Base-by-base conservation (phyloP, 2,888 invertebrate species). In the Vannuccia rotundouncinata region DNA sequence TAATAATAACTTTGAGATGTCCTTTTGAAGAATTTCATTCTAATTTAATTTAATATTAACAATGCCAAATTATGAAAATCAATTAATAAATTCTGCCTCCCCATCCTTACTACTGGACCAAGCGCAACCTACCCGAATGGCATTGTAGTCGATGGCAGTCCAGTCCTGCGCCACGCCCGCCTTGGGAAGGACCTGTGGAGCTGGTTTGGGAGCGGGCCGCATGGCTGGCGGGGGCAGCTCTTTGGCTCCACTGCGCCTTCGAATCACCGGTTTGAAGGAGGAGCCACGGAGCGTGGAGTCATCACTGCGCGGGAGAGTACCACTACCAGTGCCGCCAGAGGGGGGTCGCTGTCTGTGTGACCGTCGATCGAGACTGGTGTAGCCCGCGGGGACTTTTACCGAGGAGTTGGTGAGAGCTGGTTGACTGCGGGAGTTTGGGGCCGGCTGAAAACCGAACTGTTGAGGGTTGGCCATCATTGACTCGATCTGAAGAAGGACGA, bases 141-240 rank as follows among this genome's bases (percentile, higher is more conserved):
- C 66, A 66, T 66, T 66, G 25, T 66, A 66, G 66, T 66, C 66
- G 5, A 66, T 66, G 25, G 66, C 5, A 27, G 66, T 22, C 66
- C 66, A 66, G 22, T 66, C 66, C 22, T 66, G 66, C 66, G 25
- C 66, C 2, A 66, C 22, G 2, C 66, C 66, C 17, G 66, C 2
- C 25, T 66, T 66, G 17, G 66, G 66, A 17, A 66, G 2, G 2
- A 66, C 66, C 66, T 5, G 66, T 5, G 66, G 10, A 22, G 66
- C 66, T 2, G 66, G 66, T 27, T 66, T 66, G 66, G 66, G 66
- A 5, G 66, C 17, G 10, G 66, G 66, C 5, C 66, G 66, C 66
- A 66, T 66, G 66, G 66, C 66, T 27, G 66, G 66, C 22, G 66
- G 66, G 2, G 66, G 66, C 17, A 66, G 22, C 66, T 66, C 66